These are phyloP conservation scores for Malurus cyaneus DNA, from an alignment of 2,113 vertebrate species.

Conservation along the genomic window DNA sequence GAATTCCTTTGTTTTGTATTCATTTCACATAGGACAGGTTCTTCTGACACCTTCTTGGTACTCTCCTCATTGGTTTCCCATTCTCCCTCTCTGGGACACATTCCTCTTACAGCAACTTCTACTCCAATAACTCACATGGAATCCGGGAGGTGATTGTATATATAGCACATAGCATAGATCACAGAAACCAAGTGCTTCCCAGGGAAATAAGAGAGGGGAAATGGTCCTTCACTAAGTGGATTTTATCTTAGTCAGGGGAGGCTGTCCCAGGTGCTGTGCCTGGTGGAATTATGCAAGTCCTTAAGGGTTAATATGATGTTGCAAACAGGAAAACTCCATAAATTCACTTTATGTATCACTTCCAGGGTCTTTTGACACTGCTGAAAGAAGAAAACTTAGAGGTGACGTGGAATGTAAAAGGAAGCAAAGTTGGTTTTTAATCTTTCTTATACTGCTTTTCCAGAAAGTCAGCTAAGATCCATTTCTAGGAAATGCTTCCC, in stretches of 20 bases:
- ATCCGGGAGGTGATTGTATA: background rate
- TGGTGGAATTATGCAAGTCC: background rate
- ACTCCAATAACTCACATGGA: background rate
- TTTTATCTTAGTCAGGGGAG: background rate
- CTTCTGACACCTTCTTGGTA: background rate
- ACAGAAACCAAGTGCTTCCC: background rate
- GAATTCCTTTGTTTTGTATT: background rate
- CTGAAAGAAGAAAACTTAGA: background rate
- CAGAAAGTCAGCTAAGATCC: constrained; percentile 14
- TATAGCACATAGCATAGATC: background rate
- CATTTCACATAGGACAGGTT: background rate
- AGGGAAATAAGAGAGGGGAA: background rate
- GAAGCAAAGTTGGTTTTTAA: background rate
- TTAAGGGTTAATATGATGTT: background rate
- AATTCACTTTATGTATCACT: background rate
- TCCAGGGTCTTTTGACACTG: background rate
- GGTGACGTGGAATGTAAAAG: background rate
- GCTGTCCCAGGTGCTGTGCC: background rate
- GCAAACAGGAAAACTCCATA: background rate
- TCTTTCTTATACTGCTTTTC: background rate
- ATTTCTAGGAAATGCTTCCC: constrained; percentile 41
- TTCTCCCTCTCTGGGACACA: background rate
- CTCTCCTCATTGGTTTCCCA: background rate
- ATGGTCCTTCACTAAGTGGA: background rate
- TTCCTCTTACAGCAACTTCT: background rate